Evolutionary conservation across 1,140 invertebrate genomes (phyloP).

Genomic region (Brachionus plicatilis): DNA sequence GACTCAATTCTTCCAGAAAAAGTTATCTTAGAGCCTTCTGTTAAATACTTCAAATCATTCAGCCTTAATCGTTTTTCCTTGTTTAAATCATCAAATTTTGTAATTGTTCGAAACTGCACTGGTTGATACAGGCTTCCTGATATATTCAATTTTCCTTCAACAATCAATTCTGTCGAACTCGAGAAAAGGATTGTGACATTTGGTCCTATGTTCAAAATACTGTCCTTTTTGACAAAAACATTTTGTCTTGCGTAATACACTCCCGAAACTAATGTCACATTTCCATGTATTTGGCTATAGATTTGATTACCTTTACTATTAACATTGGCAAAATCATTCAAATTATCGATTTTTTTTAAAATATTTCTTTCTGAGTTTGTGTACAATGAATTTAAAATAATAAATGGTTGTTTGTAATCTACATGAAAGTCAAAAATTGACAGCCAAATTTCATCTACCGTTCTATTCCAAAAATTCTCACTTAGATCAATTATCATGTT

Average conservation of each 20-base stretch:
- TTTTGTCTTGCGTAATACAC: background rate
- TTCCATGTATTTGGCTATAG: background rate
- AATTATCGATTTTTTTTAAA: background rate
- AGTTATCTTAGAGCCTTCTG: background rate
- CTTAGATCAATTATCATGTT: background rate
- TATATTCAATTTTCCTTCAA: background rate
- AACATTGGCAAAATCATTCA: background rate
- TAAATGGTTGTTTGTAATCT: background rate
- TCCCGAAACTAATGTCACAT: background rate
- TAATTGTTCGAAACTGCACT: background rate
- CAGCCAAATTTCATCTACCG: background rate
- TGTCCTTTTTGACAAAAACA: background rate
- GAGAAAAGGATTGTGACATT: background rate
- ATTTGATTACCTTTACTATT: background rate
- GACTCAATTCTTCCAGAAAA: background rate
- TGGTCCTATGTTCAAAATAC: background rate
- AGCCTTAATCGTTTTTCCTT: background rate
- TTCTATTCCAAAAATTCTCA: background rate
- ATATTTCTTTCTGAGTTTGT: background rate
- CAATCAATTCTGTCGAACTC: background rate
- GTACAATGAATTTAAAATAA: background rate
- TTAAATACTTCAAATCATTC: background rate
- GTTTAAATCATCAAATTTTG: background rate
- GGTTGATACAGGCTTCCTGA: background rate
- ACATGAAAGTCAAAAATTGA: background rate